Evolutionary conservation across 2,797 vertebrate species (phyloP).

Genomic region (Lagocephalus sceleratus): DNA sequence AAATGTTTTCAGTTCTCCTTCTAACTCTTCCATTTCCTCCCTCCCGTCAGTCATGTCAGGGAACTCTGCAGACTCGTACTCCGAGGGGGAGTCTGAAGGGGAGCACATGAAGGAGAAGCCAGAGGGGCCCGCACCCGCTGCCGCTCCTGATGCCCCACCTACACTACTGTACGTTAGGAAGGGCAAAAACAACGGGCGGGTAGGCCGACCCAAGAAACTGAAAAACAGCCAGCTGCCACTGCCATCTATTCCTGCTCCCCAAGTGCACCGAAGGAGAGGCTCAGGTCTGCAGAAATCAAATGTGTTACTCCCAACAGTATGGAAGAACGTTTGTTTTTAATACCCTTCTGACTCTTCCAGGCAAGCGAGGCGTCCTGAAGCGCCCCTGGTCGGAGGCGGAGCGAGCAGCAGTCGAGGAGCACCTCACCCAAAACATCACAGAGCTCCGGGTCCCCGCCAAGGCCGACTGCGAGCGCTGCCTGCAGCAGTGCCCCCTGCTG

Average conservation of each 20-base stretch:
- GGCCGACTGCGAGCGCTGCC: constrained; percentile 81
- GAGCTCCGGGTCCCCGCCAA: constrained; percentile 80
- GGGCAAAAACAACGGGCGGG: constrained; percentile 66
- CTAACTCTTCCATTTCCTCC: background rate
- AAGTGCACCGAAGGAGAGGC: constrained; percentile 63
- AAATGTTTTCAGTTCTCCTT: background rate
- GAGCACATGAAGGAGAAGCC: constrained; percentile 71
- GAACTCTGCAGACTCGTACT: constrained; percentile 80
- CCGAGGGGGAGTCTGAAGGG: constrained; percentile 76
- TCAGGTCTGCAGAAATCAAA: constrained; percentile 64
- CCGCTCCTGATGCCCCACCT: constrained; percentile 41
- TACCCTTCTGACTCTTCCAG: constrained; percentile 37
- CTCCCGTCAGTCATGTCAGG: constrained; percentile 77
- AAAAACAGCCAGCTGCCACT: constrained; percentile 44
- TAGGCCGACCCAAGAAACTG: constrained; percentile 73
- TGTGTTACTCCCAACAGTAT: background rate
- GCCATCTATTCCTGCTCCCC: constrained; percentile 14
- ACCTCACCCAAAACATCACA: constrained; percentile 78
- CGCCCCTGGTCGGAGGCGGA: constrained; percentile 82
- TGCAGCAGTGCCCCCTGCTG: constrained; percentile 80
- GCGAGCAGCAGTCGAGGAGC: constrained; percentile 77
- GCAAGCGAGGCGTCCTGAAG: constrained; percentile 81
- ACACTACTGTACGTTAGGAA: constrained; percentile 71
- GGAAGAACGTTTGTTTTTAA: background rate
- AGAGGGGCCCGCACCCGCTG: constrained; percentile 16